Conservation (phyloP, 1,140 invertebrate genomes). For the Macrotrachela quadricornifera region DNA sequence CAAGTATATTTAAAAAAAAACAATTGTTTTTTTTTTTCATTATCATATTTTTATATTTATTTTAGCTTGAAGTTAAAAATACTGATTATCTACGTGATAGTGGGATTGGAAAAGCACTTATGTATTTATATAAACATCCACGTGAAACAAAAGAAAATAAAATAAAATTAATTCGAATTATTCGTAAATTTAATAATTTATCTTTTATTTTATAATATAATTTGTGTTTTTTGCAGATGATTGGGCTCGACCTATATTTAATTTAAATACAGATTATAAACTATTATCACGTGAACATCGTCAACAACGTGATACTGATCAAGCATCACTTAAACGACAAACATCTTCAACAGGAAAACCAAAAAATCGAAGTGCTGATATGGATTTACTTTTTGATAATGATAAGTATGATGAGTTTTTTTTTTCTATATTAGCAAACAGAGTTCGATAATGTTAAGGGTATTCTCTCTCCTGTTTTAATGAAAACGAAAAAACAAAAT, state of each 20-base stretch:
- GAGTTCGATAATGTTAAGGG: conserved; percentile 8
- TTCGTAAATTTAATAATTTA: conserved; percentile 37
- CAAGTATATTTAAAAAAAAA: conserved; percentile 45
- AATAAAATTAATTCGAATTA: conserved; percentile 65
- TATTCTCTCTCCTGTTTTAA: too few species aligned
- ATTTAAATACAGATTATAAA: conserved; percentile 81
- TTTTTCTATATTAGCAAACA: too few species aligned
- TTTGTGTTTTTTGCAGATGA: conserved; percentile 32
- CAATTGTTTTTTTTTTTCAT: not conserved
- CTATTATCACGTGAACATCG: conserved; percentile 41
- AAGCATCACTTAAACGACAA: conserved; percentile 9
- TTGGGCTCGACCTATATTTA: conserved; percentile 89
- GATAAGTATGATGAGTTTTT: not conserved
- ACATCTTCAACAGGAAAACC: not conserved
- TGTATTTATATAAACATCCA: conserved; percentile 97
- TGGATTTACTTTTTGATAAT: not conserved
- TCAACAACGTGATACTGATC: conserved; percentile 66
- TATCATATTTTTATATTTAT: conserved; percentile 12
- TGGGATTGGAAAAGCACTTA: conserved; percentile 88
- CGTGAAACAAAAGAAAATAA: conserved; percentile 84
- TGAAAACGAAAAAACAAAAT: too few species aligned
- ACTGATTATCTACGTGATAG: conserved; percentile 71
- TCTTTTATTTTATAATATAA: not conserved
- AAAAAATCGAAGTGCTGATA: not conserved
- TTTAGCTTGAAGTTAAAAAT: conserved; percentile 67